Evolutionary conservation across 2,888 invertebrate genomes (phyloP), one percentile per base, ranked within the genome.

Genomic region (Trichogramma dendrolimi): DNA sequence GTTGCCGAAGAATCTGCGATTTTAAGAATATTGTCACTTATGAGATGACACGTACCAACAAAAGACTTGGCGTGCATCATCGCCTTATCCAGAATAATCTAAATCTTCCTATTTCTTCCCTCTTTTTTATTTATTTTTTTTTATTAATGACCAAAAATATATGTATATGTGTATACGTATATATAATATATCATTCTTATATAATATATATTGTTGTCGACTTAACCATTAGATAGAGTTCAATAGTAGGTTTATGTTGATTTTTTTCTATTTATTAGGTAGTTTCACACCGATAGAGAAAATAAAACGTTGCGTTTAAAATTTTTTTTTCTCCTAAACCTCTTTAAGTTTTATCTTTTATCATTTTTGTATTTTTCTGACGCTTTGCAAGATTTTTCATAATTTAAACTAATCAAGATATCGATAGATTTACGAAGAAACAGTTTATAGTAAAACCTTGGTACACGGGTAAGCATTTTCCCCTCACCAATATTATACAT

Each of bases 111-210:
- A 60, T 57, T 59, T 67, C 62, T 62, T 59, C 52, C 49, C n/a
- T 54, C 41, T 7, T 46, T 66, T 61, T 62, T 62, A n/a, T 56
- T 59, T 58, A 14, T 58, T 67, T 58, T 65, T 55, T 55, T 61
- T 66, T 71, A 69, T 73, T 74, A 76, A 79, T 79, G 79, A 78
- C 76, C 77, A 79, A 78, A 78, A 78, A 78, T 78, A 79, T 79
- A 79, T 79, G 75, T 73, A 71, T 71, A 72, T 72, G 70, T 72
- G 70, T 73, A 72, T 74, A 71, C 73, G 70, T 74, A 73, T 72
- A 74, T 73, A 71, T 76, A 76, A 75, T 76, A 77, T 77, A 75
- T 76, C 73, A 74, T 75, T 79, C 74, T 75, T 75, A 76, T 76
- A 76, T 77, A 75, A 73, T 77, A 27, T 27, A 27, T 27, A 75